phyloP scores from a whole-genome alignment of 1,140 invertebrate genomes.

The Aricia agestis region DNA sequence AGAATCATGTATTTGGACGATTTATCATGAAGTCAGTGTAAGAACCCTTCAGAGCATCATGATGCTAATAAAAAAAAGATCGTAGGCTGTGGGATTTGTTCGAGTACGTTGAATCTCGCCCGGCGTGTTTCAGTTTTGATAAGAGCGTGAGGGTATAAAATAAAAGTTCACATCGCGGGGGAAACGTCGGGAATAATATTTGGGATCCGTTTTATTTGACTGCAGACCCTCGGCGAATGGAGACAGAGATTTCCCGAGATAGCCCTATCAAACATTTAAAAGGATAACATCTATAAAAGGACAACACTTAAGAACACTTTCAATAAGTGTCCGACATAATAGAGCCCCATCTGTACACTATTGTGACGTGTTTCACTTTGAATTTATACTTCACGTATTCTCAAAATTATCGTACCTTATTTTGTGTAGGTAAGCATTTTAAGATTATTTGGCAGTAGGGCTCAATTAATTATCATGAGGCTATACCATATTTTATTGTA shows the following conservation, averaged over 20 bases:
- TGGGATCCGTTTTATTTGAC: slow-evolving; percentile 75
- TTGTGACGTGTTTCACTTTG: not conserved
- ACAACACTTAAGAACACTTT: slow-evolving; percentile 73
- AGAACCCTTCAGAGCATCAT: slow-evolving; percentile 16
- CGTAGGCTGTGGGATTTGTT: slow-evolving; percentile 30
- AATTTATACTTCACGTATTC: too few species aligned
- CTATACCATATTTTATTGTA: too few species aligned
- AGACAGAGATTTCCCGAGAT: slow-evolving; percentile 75
- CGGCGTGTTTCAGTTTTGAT: slow-evolving; percentile 68
- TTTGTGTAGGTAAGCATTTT: not conserved
- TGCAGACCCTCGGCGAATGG: slow-evolving; percentile 72
- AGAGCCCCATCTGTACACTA: slow-evolving; percentile 27
- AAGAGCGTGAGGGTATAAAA: slow-evolving; percentile 74
- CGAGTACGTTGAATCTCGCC: slow-evolving; percentile 60
- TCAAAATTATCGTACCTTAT: too few species aligned
- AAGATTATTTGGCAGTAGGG: too few species aligned
- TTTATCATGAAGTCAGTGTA: slow-evolving; percentile 11
- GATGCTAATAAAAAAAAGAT: slow-evolving; percentile 24
- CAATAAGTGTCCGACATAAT: slow-evolving; percentile 66
- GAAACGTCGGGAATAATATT: slow-evolving; percentile 74
- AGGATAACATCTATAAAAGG: slow-evolving; percentile 74
- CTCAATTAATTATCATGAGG: too few species aligned
- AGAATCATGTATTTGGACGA: not conserved
- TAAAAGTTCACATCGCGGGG: slow-evolving; percentile 74
- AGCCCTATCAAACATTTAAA: slow-evolving; percentile 75